Conservation (phyloP, 2,113 vertebrate species). For the Axis porcinus region DNA sequence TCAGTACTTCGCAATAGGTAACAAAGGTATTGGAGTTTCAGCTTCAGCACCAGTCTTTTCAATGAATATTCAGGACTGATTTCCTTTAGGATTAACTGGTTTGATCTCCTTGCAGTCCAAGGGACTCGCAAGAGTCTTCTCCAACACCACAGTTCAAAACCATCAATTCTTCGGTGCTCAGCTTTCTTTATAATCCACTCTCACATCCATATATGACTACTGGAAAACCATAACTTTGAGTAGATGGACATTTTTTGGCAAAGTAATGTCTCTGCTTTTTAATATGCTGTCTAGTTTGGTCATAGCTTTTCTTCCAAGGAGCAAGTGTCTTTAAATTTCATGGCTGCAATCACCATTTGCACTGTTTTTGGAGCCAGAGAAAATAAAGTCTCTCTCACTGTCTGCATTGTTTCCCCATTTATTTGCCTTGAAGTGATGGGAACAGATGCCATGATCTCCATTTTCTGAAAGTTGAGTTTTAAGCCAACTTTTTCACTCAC, state of each 20-base stretch:
- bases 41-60: neutral
- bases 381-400: neutral
- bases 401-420: neutral
- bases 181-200: neutral
- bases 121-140: neutral
- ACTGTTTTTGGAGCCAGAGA: neutral
- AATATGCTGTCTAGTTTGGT: neutral
- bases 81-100: neutral
- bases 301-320: neutral
- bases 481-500: neutral
- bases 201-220: neutral
- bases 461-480: neutral
- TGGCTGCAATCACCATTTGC: neutral
- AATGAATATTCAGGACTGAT: neutral
- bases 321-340: neutral
- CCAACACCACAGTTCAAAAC: neutral
- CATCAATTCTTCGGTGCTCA: neutral
- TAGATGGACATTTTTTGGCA: neutral
- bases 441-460: rapidly evolving
- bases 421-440: neutral
- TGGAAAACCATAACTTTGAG: neutral
- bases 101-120: neutral
- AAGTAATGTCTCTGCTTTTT: neutral
- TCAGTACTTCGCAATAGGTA: rapidly evolving
- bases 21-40: neutral